Evolutionary conservation across 1,140 invertebrate species (phyloP), one percentile per base, ranked within the genome.

Genomic region (Plectus sambesii): DNA sequence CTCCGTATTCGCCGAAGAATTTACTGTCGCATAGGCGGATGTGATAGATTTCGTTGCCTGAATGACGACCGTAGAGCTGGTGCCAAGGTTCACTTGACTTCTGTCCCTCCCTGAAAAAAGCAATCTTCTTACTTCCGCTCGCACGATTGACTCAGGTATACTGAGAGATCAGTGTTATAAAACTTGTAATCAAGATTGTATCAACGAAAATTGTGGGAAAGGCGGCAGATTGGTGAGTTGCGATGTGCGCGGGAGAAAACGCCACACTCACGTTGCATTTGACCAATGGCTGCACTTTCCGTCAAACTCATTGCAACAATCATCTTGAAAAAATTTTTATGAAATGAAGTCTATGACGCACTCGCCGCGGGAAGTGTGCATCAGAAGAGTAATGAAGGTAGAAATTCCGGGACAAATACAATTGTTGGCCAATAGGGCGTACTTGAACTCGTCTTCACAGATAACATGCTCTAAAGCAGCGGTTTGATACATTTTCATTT

Each of bases 41-140:
- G 72, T 96, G 88, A 74, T 97, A 97, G 63, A 97, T 96, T 75
- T 97, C 92, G 72, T 97, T 97, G 47, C 90, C 92, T 1, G 88
- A 94, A 72, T 90, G 94, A 67, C 88, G 84, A 15, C 90, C 92
- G 70, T 96, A 97, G 5, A 94, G 72, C 36, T 85, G 77, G 68
- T 96, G 89, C 92, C 92, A 97, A 70, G 94, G 87, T 74, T 96
- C 90, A 47, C 82, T 81, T 0, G 89, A 93, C 58, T 87, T 85
- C 72, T 94, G 86, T 0, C 92, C 92, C 75, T 97, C 90, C 70
- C 89, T 96, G 70, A 24, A n/a, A n/a, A n/a, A n/a, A n/a, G n/a
- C n/a, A n/a, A n/a, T n/a, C n/a, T n/a, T n/a, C n/a, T n/a, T n/a
- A n/a, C n/a, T n/a, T n/a, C n/a, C n/a, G n/a, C n/a, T n/a, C n/a